These are phyloP conservation scores for Syritta pipiens DNA, from an alignment of 2,888 invertebrate species.

Conservation along the genomic window DNA sequence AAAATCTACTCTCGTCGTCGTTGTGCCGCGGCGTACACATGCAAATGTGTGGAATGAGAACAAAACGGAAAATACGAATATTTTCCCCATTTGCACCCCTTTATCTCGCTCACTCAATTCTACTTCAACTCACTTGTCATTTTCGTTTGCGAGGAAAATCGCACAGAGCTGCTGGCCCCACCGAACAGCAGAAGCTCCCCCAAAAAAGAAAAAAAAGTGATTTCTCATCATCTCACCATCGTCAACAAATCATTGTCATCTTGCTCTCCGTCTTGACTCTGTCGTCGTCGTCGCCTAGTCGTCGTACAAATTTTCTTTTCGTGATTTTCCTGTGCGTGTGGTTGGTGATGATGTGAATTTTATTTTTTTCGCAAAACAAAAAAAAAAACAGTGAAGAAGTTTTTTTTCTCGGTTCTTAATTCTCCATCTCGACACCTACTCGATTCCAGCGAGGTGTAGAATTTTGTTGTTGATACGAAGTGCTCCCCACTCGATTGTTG, in stretches of 20 bases:
- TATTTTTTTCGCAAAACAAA: background rate
- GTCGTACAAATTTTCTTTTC: slow-evolving; percentile 9
- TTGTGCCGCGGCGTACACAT: background rate
- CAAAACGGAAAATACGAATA: slow-evolving; percentile 10
- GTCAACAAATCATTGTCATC: slow-evolving; percentile 63
- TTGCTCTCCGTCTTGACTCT: slow-evolving; percentile 19
- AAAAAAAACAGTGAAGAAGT: too few species aligned
- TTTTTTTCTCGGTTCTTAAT: background rate
- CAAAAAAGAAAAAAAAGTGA: too few species aligned
- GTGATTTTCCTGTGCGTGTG: slow-evolving; percentile 11
- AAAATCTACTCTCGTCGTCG: background rate
- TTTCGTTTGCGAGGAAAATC: slow-evolving; percentile 47
- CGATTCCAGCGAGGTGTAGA: background rate
- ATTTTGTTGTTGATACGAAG: slow-evolving; percentile 1
- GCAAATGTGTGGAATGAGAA: slow-evolving; percentile 33
- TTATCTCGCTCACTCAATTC: slow-evolving; percentile 35
- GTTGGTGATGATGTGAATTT: slow-evolving; percentile 14
- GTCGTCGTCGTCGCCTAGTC: background rate
- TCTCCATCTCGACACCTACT: background rate
- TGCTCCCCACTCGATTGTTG: too few species aligned
- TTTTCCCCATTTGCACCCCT: slow-evolving; percentile 14
- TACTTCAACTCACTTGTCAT: slow-evolving; percentile 38
- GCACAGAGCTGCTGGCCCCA: slow-evolving; percentile 1
- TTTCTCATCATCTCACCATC: slow-evolving; percentile 53
- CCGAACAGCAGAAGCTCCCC: slow-evolving; percentile 21